Evolutionary conservation across 2,797 vertebrate species (phyloP), one percentile per base, ranked within the genome.

Genomic region (Brachyalestes nurse): DNA sequence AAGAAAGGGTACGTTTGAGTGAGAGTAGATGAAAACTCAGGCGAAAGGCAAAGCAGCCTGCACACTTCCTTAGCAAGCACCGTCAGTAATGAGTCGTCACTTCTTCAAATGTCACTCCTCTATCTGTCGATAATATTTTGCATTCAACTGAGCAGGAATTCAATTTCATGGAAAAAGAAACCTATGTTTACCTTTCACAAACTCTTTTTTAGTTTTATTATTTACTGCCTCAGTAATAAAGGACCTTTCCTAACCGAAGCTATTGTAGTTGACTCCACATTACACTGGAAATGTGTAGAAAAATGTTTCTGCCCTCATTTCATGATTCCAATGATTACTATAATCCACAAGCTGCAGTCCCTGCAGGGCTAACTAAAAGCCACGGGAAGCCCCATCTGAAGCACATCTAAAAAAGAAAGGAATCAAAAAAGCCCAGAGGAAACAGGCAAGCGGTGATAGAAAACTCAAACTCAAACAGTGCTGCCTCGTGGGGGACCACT

Each of bases 91-190:
- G n/a, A 81, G 28, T n/a, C 62, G 75, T 75, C n/a, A 74, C 17
- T 57, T 75, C 25, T 69, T 84, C 40, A 47, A 72, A 77, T 80
- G 71, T 77, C 58, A 82, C 57, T 21, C n/a, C 61, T 64, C 53
- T 5, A 67, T 10, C 40, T 65, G 40, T 49, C 10, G 45, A 47
- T 28, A 67, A 40, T 60, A 74, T 75, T 64, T 87, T 72, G 28
- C 10, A 2, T 78, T 80, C 12, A 84, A 25, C 57, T 19, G 53
- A 74, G 34, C 60, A 55, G 8, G n/a, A 76, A 72, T 76, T 77
- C 19, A 45, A 34, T 74, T 60, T 80, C 42, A 55, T 25, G n/a
- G 19, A 60, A 38, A 75, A 40, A 21, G 21, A 25, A 14, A 53
- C 23, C 34, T 2, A 19, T 10, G 62, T n/a, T 9, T 6, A 4